phyloP scores from a whole-genome alignment of 2,888 invertebrate species.

The Erebia ligea region DNA sequence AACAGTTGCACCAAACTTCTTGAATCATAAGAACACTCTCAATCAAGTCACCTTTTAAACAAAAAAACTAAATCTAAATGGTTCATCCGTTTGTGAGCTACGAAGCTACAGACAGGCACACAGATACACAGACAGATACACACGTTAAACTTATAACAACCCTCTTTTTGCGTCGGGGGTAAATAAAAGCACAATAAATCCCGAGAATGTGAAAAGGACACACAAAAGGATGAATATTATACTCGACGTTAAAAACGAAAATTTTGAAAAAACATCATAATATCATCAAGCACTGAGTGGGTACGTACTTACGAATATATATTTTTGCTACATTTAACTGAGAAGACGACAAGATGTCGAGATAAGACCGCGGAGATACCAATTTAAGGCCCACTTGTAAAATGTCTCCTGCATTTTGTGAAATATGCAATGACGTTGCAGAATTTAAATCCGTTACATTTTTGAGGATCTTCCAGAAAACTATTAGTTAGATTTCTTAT shows the following conservation, averaged over 20 bases:
- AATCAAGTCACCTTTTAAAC: too few species aligned
- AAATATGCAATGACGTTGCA: neutral
- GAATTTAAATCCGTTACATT: neutral
- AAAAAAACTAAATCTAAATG: too few species aligned
- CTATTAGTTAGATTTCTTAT: neutral
- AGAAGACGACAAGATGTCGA: constrained; percentile 10
- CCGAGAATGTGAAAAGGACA: too few species aligned
- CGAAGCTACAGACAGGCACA: too few species aligned
- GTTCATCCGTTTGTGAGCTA: too few species aligned
- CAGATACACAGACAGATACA: too few species aligned
- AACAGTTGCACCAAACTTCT: too few species aligned
- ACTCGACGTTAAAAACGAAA: neutral
- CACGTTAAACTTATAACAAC: too few species aligned
- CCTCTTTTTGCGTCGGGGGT: too few species aligned
- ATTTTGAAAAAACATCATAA: neutral
- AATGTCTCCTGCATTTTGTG: constrained; percentile 29
- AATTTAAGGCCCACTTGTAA: constrained; percentile 27
- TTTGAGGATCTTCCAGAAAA: neutral
- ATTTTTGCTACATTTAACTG: constrained; percentile 2
- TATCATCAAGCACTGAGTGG: neutral
- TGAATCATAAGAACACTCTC: too few species aligned
- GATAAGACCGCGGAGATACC: constrained; percentile 14
- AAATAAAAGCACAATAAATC: too few species aligned
- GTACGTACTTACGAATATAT: neutral
- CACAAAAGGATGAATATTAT: too few species aligned